A percentile compares a stretch with the other conserved stretches of the same genome.
Evolutionary conservation across 2,113 vertebrate species (phyloP).

Genomic region (Gymnobelideus leadbeateri): DNA sequence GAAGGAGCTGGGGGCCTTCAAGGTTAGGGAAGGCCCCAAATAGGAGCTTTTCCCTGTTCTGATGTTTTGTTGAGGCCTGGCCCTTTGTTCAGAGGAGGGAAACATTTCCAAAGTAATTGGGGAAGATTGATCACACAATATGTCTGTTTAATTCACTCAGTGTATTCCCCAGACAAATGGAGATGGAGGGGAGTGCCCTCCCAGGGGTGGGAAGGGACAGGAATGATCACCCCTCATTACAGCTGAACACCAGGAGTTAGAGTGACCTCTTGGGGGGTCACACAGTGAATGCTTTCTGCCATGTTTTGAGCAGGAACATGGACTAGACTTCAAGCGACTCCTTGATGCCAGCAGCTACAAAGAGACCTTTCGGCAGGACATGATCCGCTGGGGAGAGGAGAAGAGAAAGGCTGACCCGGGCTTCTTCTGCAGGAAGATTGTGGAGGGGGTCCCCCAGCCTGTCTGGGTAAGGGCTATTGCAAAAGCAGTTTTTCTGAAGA

Average conservation of each 20-base stretch:
- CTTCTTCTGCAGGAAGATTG: conserved; percentile 90
- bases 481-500: not conserved
- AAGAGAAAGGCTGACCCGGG: conserved; percentile 86
- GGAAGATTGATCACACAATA: conserved; percentile 14
- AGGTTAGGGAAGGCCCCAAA: not conserved
- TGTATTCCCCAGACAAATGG: not conserved
- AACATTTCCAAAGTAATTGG: conserved; percentile 54
- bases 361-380: conserved; percentile 88
- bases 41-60: not conserved
- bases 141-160: not conserved
- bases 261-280: not conserved
- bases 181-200: not conserved
- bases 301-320: conserved; percentile 85
- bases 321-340: conserved; percentile 88
- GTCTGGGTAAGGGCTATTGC: conserved; percentile 89
- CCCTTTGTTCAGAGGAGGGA: not conserved
- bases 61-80: conserved; percentile 14
- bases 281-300: not conserved
- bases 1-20: not conserved
- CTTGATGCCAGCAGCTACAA: conserved; percentile 91
- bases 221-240: not conserved
- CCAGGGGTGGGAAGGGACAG: not conserved
- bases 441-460: conserved; percentile 81
- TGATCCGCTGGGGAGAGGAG: conserved; percentile 94
- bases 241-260: not conserved